Evolutionary conservation across 2,888 invertebrate species (phyloP).

Genomic region (Pantelozetes paolii): DNA sequence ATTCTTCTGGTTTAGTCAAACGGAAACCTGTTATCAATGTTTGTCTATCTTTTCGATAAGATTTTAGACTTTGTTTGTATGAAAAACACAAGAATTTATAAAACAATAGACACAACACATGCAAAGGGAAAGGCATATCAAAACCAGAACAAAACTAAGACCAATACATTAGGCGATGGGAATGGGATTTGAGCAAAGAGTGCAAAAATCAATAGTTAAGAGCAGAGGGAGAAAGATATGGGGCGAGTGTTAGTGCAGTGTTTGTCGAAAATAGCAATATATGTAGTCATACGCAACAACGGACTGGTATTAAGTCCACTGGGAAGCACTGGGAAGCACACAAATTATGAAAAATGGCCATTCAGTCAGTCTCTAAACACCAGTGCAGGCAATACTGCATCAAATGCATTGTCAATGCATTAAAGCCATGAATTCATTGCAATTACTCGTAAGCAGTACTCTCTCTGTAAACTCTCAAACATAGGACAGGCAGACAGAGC

Average conservation of each 20-base stretch:
- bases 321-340: conserved; percentile 32
- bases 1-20: too few species aligned
- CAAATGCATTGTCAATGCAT: too few species aligned
- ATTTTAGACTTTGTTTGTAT: too few species aligned
- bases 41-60: too few species aligned
- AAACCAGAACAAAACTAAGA: background rate
- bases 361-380: conserved; percentile 23
- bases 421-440: too few species aligned
- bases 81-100: too few species aligned
- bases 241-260: conserved; percentile 14
- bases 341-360: conserved; percentile 43
- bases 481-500: too few species aligned
- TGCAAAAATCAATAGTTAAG: conserved; percentile 37
- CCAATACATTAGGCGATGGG: background rate
- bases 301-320: conserved; percentile 11
- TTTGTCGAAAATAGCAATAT: conserved; percentile 17
- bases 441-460: conserved; percentile 8
- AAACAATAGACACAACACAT: background rate
- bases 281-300: conserved; percentile 26
- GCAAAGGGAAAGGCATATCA: background rate
- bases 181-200: conserved; percentile 28
- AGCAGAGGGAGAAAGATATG: conserved; percentile 16
- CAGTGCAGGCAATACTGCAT: conserved; percentile 2
- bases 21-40: background rate
- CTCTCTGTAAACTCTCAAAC: too few species aligned